Evolutionary conservation across 2,797 vertebrate species (phyloP).

Genomic region (Allobates femoralis): DNA sequence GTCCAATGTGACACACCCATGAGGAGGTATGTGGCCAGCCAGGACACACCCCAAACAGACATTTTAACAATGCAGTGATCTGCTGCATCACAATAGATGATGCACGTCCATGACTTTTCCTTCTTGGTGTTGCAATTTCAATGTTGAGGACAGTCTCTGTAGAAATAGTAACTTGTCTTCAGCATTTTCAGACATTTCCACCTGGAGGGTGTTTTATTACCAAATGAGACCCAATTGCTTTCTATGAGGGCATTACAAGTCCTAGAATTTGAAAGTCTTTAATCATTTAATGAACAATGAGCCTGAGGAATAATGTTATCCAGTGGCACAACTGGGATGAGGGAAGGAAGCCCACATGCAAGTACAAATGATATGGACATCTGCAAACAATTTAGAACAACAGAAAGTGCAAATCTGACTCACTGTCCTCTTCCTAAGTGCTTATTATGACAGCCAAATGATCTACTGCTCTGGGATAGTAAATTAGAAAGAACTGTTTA

Average conservation of each 20-base stretch:
- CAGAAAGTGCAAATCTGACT: constrained; percentile 57
- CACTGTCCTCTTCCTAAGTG: constrained; percentile 47
- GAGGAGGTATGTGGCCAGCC: too few species aligned
- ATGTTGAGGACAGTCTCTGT: background rate
- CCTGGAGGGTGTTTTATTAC: constrained; percentile 9
- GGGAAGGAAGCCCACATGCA: constrained; percentile 30
- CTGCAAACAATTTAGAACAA: constrained; percentile 53
- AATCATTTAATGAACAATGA: constrained; percentile 37
- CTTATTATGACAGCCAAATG: constrained; percentile 50
- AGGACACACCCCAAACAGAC: too few species aligned
- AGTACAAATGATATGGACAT: constrained; percentile 51
- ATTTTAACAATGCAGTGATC: too few species aligned
- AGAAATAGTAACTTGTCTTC: background rate
- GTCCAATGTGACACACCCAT: too few species aligned
- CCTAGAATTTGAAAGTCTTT: constrained; percentile 29
- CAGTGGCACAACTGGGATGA: constrained; percentile 41
- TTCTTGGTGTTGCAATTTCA: too few species aligned
- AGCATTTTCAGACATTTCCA: constrained; percentile 28
- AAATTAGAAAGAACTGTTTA: constrained; percentile 40
- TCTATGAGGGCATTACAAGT: constrained; percentile 2
- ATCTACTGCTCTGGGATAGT: constrained; percentile 30
- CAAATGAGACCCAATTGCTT: background rate
- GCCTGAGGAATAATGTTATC: constrained; percentile 24
- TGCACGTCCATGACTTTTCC: too few species aligned
- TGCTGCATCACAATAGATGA: too few species aligned